Percentiles rank a stretch among this genome's conserved stretches.
Conservation (phyloP, 1,140 invertebrate genomes). For the Eueides isabella region DNA sequence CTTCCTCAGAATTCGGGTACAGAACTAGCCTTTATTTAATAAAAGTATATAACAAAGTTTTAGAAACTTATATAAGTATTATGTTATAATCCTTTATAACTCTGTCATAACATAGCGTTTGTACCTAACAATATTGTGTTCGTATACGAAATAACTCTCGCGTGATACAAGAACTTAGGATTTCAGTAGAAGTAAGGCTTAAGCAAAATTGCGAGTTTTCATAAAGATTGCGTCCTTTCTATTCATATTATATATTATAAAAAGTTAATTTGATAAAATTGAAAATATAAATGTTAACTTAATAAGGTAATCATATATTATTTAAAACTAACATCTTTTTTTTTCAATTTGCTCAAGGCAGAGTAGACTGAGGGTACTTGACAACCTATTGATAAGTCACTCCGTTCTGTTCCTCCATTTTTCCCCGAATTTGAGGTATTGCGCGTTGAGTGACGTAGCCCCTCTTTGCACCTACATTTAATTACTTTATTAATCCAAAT, state of each 20-base stretch:
- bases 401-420: no score
- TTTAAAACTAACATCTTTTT: no score
- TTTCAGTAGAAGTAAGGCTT: slow-evolving; percentile 31
- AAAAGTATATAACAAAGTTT: slow-evolving; percentile 2
- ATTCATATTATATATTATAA: not conserved
- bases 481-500: no score
- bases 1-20: not conserved
- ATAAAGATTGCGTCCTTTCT: slow-evolving; percentile 27
- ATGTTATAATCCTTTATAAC: slow-evolving; percentile 1
- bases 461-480: no score
- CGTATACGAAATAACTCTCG: slow-evolving; percentile 24
- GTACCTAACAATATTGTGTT: not conserved
- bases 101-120: not conserved
- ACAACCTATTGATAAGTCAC: no score
- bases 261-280: no score
- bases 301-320: no score
- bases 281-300: no score
- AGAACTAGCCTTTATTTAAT: not conserved
- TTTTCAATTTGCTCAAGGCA: no score
- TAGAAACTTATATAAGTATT: not conserved
- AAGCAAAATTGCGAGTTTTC: slow-evolving; percentile 28
- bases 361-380: no score
- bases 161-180: slow-evolving; percentile 27
- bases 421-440: no score
- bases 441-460: no score